phyloP scores from a whole-genome alignment of 2,113 vertebrate species.

The Urocolius indicus region DNA sequence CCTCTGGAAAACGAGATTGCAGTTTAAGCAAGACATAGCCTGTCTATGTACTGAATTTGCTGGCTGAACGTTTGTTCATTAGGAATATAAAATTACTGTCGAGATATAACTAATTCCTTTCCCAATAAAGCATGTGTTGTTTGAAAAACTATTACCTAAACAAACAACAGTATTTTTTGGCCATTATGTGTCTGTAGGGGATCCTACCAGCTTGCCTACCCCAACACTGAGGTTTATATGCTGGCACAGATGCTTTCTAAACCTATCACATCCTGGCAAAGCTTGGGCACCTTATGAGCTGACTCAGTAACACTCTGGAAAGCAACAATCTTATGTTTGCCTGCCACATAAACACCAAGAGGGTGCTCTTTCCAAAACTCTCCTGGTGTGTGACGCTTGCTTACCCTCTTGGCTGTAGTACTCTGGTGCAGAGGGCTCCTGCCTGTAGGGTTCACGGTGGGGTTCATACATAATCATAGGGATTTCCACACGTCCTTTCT shows the following conservation, averaged over 20 bases:
- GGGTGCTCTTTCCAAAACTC: not conserved
- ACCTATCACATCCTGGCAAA: not conserved
- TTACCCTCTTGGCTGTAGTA: not conserved
- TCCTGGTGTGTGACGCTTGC: not conserved
- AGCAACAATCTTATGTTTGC: fast-evolving
- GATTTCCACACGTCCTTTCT: not conserved
- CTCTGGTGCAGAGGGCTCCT: not conserved
- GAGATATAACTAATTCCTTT: not conserved
- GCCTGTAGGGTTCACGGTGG: fast-evolving
- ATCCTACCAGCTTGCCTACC: not conserved
- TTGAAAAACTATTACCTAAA: not conserved
- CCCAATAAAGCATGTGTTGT: not conserved
- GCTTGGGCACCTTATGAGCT: not conserved
- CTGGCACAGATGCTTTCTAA: not conserved
- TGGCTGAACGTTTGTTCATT: not conserved
- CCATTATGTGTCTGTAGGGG: not conserved
- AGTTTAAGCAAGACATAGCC: not conserved
- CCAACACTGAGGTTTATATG: not conserved
- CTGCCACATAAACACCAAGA: fast-evolving
- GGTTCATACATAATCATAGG: conserved; percentile 11
- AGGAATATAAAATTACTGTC: not conserved
- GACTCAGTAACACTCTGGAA: not conserved
- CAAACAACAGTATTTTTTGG: not conserved
- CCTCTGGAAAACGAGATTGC: not conserved
- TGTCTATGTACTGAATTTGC: fast-evolving